These are phyloP conservation scores for Gymnothorax reevesii DNA, from an alignment of 2,797 vertebrate species.

Conservation along the genomic window DNA sequence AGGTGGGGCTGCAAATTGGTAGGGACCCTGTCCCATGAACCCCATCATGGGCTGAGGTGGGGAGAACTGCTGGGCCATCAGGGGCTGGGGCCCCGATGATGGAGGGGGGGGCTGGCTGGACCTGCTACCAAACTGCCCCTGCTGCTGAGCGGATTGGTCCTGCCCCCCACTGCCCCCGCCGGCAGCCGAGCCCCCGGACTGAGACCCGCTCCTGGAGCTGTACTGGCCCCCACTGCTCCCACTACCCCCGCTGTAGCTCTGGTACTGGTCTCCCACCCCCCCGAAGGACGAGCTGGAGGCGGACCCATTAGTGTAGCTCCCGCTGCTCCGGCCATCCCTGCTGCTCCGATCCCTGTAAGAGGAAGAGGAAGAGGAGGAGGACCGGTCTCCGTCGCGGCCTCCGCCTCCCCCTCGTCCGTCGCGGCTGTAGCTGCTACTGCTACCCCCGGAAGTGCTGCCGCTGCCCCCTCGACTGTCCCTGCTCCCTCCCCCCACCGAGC, in stretches of 20 bases:
- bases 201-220: slow-evolving; percentile 51
- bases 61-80: slow-evolving; percentile 92
- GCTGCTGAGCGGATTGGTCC: slow-evolving; percentile 73
- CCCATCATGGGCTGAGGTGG: slow-evolving; percentile 81
- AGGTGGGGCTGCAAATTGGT: slow-evolving; percentile 78
- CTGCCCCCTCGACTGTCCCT: slow-evolving; percentile 48
- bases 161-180: slow-evolving; percentile 51
- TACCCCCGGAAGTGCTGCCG: neutral
- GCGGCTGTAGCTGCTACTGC: slow-evolving; percentile 67
- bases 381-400: slow-evolving; percentile 56
- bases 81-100: slow-evolving; percentile 77
- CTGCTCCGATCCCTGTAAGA: slow-evolving; percentile 64
- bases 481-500: slow-evolving; percentile 48
- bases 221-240: slow-evolving; percentile 44
- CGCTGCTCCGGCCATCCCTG: slow-evolving; percentile 57
- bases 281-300: slow-evolving; percentile 44
- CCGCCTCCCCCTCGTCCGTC: slow-evolving; percentile 51
- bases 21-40: slow-evolving; percentile 86
- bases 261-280: slow-evolving; percentile 80
- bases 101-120: slow-evolving; percentile 66
- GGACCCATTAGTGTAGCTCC: slow-evolving; percentile 47
- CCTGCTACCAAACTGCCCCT: slow-evolving; percentile 64
- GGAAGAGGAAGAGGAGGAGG: slow-evolving; percentile 52
- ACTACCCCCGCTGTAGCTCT: slow-evolving; percentile 67
- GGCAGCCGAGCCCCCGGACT: slow-evolving; percentile 35